phyloP scores from a whole-genome alignment of 2,113 vertebrate genomes.

The Paracyprichromis sp. region DNA sequence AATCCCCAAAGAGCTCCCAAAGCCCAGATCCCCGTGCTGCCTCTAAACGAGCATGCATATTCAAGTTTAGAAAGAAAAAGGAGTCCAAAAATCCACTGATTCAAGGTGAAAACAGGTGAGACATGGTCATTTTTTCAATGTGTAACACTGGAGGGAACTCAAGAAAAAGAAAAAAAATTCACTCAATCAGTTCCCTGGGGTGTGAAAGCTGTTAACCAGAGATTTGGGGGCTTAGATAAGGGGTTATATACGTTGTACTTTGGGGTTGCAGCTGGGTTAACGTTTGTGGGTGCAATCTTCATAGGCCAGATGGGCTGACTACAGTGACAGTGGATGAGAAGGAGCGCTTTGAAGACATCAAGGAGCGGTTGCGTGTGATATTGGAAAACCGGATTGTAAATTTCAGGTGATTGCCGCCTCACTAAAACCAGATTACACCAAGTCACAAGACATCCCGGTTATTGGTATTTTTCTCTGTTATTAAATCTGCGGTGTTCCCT shows the following conservation, averaged over 20 bases:
- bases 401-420: slow-evolving; percentile 81
- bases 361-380: slow-evolving; percentile 92
- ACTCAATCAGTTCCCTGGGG: background rate
- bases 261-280: background rate
- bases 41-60: slow-evolving; percentile 85
- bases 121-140: slow-evolving; percentile 20
- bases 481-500: background rate
- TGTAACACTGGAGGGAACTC: slow-evolving; percentile 12
- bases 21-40: slow-evolving; percentile 76
- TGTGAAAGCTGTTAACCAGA: background rate
- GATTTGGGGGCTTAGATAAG: background rate
- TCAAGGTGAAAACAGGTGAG: slow-evolving; percentile 89
- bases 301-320: slow-evolving; percentile 94
- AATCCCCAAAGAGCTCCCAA: slow-evolving; percentile 69
- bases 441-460: background rate
- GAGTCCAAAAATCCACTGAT: slow-evolving; percentile 82
- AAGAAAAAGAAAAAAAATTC: background rate
- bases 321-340: slow-evolving; percentile 98
- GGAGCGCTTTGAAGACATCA: slow-evolving; percentile 97
- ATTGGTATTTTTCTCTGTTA: background rate
- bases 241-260: background rate
- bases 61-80: slow-evolving; percentile 96
- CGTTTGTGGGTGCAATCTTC: slow-evolving; percentile 26
- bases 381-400: slow-evolving; percentile 98
- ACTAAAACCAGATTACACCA: background rate